Base-by-base conservation (phyloP, 2,888 invertebrate genomes). In the Drosophila affinis region DNA sequence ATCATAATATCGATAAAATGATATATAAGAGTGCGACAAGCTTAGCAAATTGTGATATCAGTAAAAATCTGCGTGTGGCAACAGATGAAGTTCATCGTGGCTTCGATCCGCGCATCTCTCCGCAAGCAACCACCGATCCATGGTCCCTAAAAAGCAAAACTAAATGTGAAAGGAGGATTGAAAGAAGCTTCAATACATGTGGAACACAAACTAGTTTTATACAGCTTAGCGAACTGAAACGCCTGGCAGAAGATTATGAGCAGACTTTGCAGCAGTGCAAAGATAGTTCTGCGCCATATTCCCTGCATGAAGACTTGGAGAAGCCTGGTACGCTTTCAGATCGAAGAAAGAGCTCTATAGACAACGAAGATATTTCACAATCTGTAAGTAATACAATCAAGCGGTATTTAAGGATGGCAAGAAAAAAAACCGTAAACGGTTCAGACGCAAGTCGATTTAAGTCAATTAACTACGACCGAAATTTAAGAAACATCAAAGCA, bases 321-420 rank as follows among this genome's bases (percentile, higher is more conserved):
- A 75, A 49, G n/a, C 32, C 45, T 9, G 54, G 2, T 2, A 2
- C 39, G 3, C 21, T 32, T 4, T 39, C 54, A 10, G 61, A 56
- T 34, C 93, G 95, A 9, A 93, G 96, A 52, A 94, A 95, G 81
- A 96, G 96, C 81, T 96, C 96, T 89, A 95, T 96, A 14, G 96
- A 96, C 88, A 95, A 96, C 90, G 96, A 96, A 86, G 97, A 97
- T 88, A 95, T 97, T 0, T 96, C 96, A 0, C 97, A 97, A 72
- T 97, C 97, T 1, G 97, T 97, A 29, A 96, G 96, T 89, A 96
- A 97, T 88, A 97, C 96, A 0, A 96, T 97, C 71, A 97, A 97
- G 91, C 93, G 97, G 10, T 97, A 97, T 91, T 92, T 97, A 56
- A 93, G 96, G 64, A 97, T 97, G 97, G 97, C 97, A 9, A 93